A percentile compares a stretch with the other conserved stretches of the same genome.
phyloP scores from a whole-genome alignment of 1,140 invertebrate species.

The Macrocentrus cingulum region DNA sequence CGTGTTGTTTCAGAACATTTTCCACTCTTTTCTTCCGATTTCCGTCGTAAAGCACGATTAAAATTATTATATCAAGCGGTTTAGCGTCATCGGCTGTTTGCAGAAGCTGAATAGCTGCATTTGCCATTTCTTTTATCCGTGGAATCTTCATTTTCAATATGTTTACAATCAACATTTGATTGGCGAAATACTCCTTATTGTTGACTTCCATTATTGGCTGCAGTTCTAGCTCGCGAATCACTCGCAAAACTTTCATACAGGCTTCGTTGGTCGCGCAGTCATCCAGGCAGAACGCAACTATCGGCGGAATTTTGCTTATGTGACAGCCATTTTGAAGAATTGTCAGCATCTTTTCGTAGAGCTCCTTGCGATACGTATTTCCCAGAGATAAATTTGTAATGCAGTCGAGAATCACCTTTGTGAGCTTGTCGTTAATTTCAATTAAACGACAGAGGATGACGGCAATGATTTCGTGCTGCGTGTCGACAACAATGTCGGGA shows the following conservation, averaged over 20 bases:
- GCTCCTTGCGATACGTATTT: constrained; percentile 45
- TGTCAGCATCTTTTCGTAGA: constrained; percentile 41
- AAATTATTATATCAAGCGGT: constrained; percentile 48
- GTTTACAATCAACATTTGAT: constrained; percentile 43
- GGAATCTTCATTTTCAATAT: constrained; percentile 44
- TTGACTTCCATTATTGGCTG: constrained; percentile 41
- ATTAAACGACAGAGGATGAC: constrained; percentile 48
- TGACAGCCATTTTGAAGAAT: constrained; percentile 39
- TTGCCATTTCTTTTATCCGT: constrained; percentile 37
- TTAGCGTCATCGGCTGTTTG: constrained; percentile 38
- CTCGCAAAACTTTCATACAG: constrained; percentile 42
- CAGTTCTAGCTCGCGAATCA: constrained; percentile 43
- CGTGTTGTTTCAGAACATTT: constrained; percentile 41
- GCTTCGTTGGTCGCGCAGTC: constrained; percentile 34
- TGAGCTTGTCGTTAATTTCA: constrained; percentile 42
- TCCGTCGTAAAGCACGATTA: constrained; percentile 38
- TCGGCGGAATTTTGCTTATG: constrained; percentile 40
- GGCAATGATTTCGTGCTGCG: constrained; percentile 45
- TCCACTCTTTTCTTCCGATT: constrained; percentile 41
- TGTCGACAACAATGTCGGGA: constrained; percentile 50
- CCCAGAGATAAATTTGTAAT: constrained; percentile 47
- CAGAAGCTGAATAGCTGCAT: constrained; percentile 38
- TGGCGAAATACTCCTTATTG: constrained; percentile 42
- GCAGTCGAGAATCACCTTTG: constrained; percentile 43
- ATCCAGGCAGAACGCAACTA: constrained; percentile 48